phyloP scores from a whole-genome alignment of 2,113 vertebrate species.

The Corapipo altera region DNA sequence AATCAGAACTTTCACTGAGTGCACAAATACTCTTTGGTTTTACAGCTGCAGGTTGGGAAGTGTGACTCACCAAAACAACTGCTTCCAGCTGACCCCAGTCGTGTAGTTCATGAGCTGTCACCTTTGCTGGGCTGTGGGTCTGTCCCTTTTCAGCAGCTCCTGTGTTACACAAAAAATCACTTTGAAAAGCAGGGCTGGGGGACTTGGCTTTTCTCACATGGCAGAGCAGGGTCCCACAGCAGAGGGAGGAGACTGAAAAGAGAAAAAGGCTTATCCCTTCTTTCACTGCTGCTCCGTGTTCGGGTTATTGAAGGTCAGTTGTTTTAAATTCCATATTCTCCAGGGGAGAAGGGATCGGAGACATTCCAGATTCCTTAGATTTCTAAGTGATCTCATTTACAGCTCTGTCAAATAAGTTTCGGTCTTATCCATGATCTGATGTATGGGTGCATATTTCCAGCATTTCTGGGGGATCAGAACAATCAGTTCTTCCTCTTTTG shows the following conservation, averaged over 20 bases:
- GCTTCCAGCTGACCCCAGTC: background rate
- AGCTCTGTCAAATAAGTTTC: background rate
- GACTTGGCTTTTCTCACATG: background rate
- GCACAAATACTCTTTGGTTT: background rate
- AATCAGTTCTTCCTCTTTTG: background rate
- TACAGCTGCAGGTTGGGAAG: background rate
- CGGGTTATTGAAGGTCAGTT: background rate
- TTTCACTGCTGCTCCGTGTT: background rate
- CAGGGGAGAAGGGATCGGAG: background rate
- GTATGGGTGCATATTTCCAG: background rate
- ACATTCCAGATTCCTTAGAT: constrained; percentile 3
- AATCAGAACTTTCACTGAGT: background rate
- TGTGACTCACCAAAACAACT: background rate
- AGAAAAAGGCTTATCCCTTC: background rate
- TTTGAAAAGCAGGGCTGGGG: background rate
- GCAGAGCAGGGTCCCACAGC: background rate
- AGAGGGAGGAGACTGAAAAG: background rate
- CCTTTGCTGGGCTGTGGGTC: background rate
- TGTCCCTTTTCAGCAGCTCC: background rate
- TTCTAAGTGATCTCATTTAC: constrained; percentile 6
- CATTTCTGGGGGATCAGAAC: background rate
- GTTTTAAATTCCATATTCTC: background rate
- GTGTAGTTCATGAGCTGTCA: background rate
- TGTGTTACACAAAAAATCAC: background rate
- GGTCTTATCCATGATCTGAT: background rate